Evolutionary conservation across 2,888 invertebrate genomes (phyloP).

Genomic region (Metallyticus violacea): DNA sequence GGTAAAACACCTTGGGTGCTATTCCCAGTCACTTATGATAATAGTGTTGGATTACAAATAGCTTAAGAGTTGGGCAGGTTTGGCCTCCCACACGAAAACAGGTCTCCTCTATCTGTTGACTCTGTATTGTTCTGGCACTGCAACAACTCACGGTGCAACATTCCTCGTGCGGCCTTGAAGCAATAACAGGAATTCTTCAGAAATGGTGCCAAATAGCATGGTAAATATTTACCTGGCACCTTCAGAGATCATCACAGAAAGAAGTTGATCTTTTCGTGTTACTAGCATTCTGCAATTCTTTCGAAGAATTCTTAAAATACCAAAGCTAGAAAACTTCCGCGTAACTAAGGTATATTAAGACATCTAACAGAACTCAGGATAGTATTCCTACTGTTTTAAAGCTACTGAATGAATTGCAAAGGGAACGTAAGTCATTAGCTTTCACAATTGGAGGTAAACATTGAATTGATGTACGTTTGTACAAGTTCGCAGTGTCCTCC

Average conservation of each 20-base stretch:
- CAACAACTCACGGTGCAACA: not conserved
- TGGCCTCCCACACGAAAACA: not conserved
- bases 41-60: not conserved
- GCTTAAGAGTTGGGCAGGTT: not conserved
- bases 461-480: too few species aligned
- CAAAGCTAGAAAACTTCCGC: not conserved
- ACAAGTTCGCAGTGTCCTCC: too few species aligned
- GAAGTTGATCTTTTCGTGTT: not conserved
- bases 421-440: too few species aligned
- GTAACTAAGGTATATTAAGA: too few species aligned
- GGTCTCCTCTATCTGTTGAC: not conserved
- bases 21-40: too few species aligned
- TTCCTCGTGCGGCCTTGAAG: not conserved
- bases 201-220: not conserved
- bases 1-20: too few species aligned
- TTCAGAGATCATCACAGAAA: not conserved
- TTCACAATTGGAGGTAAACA: too few species aligned
- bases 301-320: not conserved
- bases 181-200: not conserved
- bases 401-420: too few species aligned
- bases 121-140: not conserved
- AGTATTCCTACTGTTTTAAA: too few species aligned
- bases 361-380: too few species aligned
- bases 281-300: not conserved
- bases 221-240: not conserved